Base-by-base conservation (phyloP, 2,113 vertebrate species). In the Marcusenius ussheri region DNA sequence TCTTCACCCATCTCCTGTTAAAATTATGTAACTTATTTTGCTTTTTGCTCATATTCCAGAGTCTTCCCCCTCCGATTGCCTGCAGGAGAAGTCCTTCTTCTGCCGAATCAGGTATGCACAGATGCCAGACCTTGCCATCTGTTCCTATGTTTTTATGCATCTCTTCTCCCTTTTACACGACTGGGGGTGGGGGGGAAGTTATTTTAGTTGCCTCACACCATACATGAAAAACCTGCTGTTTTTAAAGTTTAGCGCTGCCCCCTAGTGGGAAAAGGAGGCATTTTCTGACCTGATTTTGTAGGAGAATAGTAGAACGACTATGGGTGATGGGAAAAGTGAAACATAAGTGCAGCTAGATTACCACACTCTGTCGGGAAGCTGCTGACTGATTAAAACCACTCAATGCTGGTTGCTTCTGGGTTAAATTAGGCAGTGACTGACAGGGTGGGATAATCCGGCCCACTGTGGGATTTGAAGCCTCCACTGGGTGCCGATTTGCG, bases 11-110 rank as follows among this genome's bases (percentile, higher is more conserved):
- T 5, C 19, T 70, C 24, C 89, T 94, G 89, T 89, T 94, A 90
- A 93, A 94, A 94, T 90, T 51, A 93, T 62, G 24, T 17, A 31
- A 49, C 3, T 91, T 39, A 46, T 83, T 87, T 5, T 66, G 83
- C 53, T 91, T 35, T 91, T 87, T 88, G 51, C 4, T 46, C 90
- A 39, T 21, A 1, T 93, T 92, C 77, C 66, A 99, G 98, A 98
- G 91, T 96, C 97, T 21, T 96, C 96, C 5, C 94, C 96, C 0
- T 95, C 96, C 31, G 98, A 98, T 27, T 97, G 96, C 93, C 94
- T 97, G 93, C 97, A 97, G 92, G 98, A 98, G 93, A 99, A 99
- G 88, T 98, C 98, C 15, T 99, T 99, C 94, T 99, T 98, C 93
- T 99, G 98, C 93, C 98, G 98, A 1, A 96, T 99, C 93, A 97